These are phyloP conservation scores for Trissolcus basalis DNA, from an alignment of 1,140 invertebrate genomes.

Conservation along the genomic window DNA sequence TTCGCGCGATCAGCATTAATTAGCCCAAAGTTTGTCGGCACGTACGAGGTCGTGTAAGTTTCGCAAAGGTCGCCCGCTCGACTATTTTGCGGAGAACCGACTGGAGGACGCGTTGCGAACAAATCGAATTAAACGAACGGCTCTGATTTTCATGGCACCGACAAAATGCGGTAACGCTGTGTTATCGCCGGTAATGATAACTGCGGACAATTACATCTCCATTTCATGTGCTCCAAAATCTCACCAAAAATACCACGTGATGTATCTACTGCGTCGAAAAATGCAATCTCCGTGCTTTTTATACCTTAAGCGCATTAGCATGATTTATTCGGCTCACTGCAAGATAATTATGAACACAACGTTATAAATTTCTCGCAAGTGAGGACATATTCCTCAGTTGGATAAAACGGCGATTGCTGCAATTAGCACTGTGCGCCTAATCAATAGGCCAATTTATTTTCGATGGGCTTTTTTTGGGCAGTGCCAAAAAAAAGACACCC, in stretches of 20 bases:
- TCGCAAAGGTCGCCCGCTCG: constrained; percentile 40
- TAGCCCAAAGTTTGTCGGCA: constrained; percentile 29
- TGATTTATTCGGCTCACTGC: constrained; percentile 8
- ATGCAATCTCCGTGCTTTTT: constrained; percentile 4
- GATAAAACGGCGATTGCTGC: no score
- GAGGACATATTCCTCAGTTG: no score
- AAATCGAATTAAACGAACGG: constrained; percentile 54
- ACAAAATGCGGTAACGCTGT: constrained; percentile 52
- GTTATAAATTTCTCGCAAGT: no score
- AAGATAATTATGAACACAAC: constrained; percentile 5
- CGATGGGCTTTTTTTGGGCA: no score
- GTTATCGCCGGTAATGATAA: constrained; percentile 46
- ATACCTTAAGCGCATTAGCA: constrained; percentile 20
- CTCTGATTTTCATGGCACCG: constrained; percentile 39
- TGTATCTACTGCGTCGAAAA: constrained; percentile 1
- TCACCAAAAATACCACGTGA: constrained; percentile 19
- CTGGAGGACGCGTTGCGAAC: constrained; percentile 42
- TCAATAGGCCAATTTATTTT: no score
- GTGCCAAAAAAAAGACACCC: no score
- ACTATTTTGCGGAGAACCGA: constrained; percentile 41
- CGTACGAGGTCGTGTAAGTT: constrained; percentile 44
- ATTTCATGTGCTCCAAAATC: constrained; percentile 21
- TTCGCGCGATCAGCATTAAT: constrained; percentile 46
- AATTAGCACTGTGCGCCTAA: no score
- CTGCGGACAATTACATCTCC: constrained; percentile 43